Conservation (phyloP, 2,113 vertebrate genomes). For the Sorex fumeus region DNA sequence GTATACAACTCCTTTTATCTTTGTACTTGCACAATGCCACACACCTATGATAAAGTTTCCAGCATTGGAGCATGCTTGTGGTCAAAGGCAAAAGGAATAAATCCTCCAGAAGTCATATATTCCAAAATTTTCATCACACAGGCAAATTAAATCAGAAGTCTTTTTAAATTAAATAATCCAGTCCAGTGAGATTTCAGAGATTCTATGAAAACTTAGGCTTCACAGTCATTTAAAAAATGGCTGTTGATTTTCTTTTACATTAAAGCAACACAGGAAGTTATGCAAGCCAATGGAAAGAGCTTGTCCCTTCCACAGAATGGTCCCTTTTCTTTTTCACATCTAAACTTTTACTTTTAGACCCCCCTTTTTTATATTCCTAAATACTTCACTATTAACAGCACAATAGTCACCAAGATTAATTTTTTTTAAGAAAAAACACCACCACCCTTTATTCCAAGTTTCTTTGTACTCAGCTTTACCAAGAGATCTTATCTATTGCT, state of each 20-base stretch:
- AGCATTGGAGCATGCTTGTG: neutral
- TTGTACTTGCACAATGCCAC: no score
- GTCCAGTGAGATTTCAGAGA: neutral
- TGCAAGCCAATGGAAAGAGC: neutral
- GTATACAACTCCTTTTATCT: neutral
- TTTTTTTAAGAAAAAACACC: conserved; percentile 80
- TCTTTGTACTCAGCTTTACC: conserved; percentile 70
- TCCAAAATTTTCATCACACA: neutral
- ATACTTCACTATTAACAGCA: conserved; percentile 40
- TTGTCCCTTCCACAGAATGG: conserved; percentile 44
- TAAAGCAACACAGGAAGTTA: conserved; percentile 48
- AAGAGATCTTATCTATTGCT: conserved; percentile 73
- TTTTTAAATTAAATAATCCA: conserved; percentile 4
- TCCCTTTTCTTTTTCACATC: conserved; percentile 6
- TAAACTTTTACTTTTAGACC: conserved; percentile 43
- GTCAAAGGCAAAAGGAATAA: neutral
- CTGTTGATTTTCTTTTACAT: conserved; percentile 48
- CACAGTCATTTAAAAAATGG: neutral
- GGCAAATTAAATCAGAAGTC: neutral
- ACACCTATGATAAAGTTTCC: neutral
- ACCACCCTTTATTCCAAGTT: conserved; percentile 75
- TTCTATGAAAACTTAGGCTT: conserved; percentile 24
- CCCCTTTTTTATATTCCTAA: conserved; percentile 60
- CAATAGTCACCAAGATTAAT: conserved; percentile 67
- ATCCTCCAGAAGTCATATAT: neutral